These are phyloP conservation scores for Euphydryas editha DNA, from an alignment of 2,888 invertebrate genomes.

Conservation along the genomic window DNA sequence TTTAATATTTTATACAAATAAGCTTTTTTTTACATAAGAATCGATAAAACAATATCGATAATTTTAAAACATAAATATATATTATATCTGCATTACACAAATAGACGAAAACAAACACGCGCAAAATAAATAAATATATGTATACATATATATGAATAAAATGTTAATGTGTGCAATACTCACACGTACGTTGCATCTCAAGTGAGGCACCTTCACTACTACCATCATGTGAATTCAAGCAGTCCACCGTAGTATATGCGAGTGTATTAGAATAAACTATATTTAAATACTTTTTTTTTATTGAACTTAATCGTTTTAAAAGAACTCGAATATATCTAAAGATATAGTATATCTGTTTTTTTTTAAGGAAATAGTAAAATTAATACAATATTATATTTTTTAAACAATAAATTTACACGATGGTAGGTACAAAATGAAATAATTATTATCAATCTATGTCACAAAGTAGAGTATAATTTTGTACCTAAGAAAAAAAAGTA, in stretches of 20 bases:
- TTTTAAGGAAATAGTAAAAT: not conserved
- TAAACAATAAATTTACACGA: not conserved
- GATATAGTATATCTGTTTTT: no score
- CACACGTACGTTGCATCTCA: constrained; percentile 61
- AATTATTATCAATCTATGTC: not conserved
- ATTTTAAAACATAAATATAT: not conserved
- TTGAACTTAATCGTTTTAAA: no score
- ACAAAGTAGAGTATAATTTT: not conserved
- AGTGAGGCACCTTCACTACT: constrained; percentile 77
- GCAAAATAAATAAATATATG: constrained; percentile 28
- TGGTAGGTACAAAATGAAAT: not conserved
- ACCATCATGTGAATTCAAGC: constrained; percentile 73
- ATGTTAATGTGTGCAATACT: constrained; percentile 45
- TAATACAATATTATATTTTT: not conserved
- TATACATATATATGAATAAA: constrained; percentile 40
- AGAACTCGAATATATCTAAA: no score
- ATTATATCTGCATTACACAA: constrained; percentile 13
- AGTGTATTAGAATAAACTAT: constrained; percentile 40
- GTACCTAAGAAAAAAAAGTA: not conserved
- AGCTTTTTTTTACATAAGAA: not conserved
- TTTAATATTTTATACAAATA: not conserved
- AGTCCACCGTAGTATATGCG: constrained; percentile 58
- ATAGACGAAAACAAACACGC: constrained; percentile 25
- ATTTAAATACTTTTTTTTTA: not conserved
- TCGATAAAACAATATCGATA: not conserved